phyloP scores from a whole-genome alignment of 2,113 vertebrate genomes.

The Tapirus terrestris region DNA sequence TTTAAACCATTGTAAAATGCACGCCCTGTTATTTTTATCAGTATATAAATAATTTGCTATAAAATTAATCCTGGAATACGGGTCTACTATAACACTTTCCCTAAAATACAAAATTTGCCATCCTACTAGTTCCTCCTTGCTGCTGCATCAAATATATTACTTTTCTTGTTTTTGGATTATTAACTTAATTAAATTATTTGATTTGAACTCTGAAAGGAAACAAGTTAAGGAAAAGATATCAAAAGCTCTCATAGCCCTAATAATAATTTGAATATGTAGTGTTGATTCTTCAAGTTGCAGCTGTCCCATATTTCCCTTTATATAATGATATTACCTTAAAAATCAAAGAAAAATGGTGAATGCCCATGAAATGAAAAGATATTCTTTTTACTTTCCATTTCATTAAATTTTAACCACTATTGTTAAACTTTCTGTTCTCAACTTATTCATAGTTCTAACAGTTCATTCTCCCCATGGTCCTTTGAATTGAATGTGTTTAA shows the following conservation, averaged over 20 bases:
- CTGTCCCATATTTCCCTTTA: background rate
- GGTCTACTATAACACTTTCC: background rate
- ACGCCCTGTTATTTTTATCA: background rate
- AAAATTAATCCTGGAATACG: background rate
- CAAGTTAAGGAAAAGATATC: background rate
- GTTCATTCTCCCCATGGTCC: background rate
- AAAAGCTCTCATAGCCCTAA: background rate
- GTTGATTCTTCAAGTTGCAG: background rate
- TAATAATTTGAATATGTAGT: background rate
- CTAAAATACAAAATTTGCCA: background rate
- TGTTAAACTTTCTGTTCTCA: background rate
- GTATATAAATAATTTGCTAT: background rate
- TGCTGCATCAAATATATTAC: background rate
- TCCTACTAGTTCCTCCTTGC: background rate
- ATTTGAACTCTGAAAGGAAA: conserved; percentile 48
- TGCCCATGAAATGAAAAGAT: background rate
- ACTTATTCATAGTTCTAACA: background rate
- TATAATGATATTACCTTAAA: background rate
- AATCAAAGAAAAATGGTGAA: background rate
- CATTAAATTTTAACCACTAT: background rate
- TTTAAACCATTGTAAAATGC: background rate
- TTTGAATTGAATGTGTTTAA: background rate
- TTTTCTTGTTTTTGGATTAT: background rate
- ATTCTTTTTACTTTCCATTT: background rate
- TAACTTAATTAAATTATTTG: background rate